These are phyloP conservation scores for Trachymyrmex septentrionalis DNA, from an alignment of 1,140 invertebrate species.

Conservation along the genomic window DNA sequence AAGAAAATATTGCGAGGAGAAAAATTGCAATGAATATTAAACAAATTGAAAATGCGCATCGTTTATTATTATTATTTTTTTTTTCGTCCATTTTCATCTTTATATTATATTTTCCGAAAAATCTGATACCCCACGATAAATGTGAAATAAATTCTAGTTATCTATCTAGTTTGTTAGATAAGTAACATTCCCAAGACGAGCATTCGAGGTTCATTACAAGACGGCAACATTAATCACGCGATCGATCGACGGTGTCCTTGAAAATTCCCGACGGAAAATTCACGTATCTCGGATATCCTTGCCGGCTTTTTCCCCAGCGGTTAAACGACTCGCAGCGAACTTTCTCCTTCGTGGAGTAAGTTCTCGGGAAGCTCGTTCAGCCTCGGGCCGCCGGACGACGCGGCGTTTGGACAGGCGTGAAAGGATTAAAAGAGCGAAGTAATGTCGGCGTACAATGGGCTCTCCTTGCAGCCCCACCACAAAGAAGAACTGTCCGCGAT, in stretches of 20 bases:
- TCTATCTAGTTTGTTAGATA: not conserved
- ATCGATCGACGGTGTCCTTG: conserved; percentile 35
- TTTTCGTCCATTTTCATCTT: not conserved
- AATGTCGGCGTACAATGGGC: conserved; percentile 67
- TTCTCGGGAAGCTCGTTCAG: conserved; percentile 38
- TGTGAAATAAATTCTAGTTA: not conserved
- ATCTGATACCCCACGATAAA: not conserved
- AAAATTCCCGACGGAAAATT: conserved; percentile 15
- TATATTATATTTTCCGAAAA: not conserved
- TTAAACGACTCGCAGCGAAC: conserved; percentile 47
- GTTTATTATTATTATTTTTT: not conserved
- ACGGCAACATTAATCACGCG: conserved; percentile 12
- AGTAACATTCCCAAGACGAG: not conserved
- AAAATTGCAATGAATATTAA: not conserved
- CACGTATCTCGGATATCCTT: conserved; percentile 25
- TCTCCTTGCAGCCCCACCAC: conserved; percentile 38
- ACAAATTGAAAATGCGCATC: not conserved
- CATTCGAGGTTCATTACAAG: not conserved
- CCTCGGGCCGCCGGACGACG: conserved; percentile 5
- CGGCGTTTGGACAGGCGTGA: conserved; percentile 57
- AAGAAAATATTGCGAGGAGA: not conserved
- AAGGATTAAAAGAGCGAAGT: conserved; percentile 67
- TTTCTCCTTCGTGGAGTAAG: conserved; percentile 33
- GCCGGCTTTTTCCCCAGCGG: conserved; percentile 1
- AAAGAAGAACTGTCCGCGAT: conserved; percentile 42